Percentiles rank a stretch among this genome's conserved stretches.
phyloP scores from a whole-genome alignment of 2,888 invertebrate species.

The Gasteruption jaculator region DNA sequence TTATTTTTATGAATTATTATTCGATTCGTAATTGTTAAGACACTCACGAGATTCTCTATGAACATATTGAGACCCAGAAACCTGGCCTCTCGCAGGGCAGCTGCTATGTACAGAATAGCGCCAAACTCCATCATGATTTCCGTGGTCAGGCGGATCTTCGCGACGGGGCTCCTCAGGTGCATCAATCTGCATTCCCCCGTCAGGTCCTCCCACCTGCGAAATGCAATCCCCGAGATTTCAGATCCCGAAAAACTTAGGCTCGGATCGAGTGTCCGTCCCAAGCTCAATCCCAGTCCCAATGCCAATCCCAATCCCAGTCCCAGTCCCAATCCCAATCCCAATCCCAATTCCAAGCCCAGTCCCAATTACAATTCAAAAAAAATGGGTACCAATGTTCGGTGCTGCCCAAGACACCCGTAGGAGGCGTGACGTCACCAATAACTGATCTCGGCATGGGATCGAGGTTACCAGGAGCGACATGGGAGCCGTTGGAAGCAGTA shows the following conservation, averaged over 20 bases:
- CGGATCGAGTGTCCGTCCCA: too few relatives aligned
- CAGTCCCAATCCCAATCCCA: too few relatives aligned
- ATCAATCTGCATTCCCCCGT: slow-evolving; percentile 69
- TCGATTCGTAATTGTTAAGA: slow-evolving; percentile 7
- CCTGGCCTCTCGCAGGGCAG: slow-evolving; percentile 81
- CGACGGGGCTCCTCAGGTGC: slow-evolving; percentile 59
- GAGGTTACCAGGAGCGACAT: too few relatives aligned
- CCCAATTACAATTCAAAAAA: too few relatives aligned
- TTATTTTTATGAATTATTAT: slow-evolving; percentile 3
- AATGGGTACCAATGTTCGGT: too few relatives aligned
- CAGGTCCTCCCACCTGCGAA: slow-evolving; percentile 68
- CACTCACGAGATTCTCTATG: slow-evolving; percentile 87
- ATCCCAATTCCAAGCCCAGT: too few relatives aligned
- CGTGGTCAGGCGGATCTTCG: slow-evolving; percentile 69
- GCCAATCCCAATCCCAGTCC: too few relatives aligned
- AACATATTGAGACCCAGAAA: slow-evolving; percentile 93
- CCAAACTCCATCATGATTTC: slow-evolving; percentile 79
- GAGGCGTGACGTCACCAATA: too few relatives aligned
- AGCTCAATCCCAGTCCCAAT: too few relatives aligned
- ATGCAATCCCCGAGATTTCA: slow-evolving; percentile 41
- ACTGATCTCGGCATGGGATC: too few relatives aligned
- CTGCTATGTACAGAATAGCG: slow-evolving; percentile 77
- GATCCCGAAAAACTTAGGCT: slow-evolving; percentile 5
- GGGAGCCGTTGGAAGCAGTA: too few relatives aligned
- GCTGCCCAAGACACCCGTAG: too few relatives aligned